These are phyloP conservation scores for Ammospiza caudacuta DNA, from an alignment of 2,113 vertebrate species.

Conservation along the genomic window DNA sequence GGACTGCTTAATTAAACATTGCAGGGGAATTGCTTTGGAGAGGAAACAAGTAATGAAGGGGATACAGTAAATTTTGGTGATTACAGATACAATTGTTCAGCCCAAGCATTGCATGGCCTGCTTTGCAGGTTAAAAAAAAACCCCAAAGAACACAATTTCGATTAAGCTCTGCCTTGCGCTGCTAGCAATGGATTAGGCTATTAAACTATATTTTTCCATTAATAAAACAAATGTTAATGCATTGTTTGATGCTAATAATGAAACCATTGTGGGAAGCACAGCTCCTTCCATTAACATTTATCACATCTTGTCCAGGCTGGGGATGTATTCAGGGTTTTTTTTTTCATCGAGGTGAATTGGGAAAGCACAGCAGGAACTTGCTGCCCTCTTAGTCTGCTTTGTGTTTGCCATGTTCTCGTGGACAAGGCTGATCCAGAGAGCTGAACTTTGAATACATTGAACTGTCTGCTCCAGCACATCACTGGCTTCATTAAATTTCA, in stretches of 20 bases:
- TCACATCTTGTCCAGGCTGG: neutral
- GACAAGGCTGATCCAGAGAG: neutral
- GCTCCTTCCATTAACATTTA: neutral
- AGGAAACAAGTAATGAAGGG: neutral
- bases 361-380: neutral
- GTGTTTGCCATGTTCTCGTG: neutral
- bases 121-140: neutral
- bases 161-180: neutral
- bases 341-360: neutral
- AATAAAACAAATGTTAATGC: conserved; percentile 46
- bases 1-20: conserved; percentile 16
- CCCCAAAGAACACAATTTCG: neutral
- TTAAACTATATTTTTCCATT: conserved; percentile 38
- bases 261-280: neutral
- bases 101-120: neutral
- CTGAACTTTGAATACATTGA: neutral
- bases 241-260: conserved; percentile 41
- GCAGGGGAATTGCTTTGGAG: neutral
- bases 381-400: neutral
- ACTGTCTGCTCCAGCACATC: neutral
- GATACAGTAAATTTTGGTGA: conserved; percentile 10
- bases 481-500: neutral
- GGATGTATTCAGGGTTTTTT: neutral
- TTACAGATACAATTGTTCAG: neutral
- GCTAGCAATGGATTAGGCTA: neutral